phyloP scores from a whole-genome alignment of 2,797 vertebrate genomes.

The Schizopygopsis pylzovi region DNA sequence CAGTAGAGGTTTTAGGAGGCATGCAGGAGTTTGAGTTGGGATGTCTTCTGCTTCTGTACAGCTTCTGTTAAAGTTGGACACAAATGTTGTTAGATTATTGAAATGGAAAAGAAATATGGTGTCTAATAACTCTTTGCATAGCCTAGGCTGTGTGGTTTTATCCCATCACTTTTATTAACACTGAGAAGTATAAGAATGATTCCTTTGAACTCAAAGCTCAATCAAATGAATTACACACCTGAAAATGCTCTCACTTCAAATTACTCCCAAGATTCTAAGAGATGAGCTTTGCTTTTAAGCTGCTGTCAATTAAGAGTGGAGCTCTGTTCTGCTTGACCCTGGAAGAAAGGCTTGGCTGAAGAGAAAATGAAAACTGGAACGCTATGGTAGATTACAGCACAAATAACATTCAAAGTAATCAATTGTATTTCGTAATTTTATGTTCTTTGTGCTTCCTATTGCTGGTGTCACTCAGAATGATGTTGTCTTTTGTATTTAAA shows the following conservation, averaged over 20 bases:
- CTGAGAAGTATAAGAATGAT: constrained; percentile 22
- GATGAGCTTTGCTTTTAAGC: constrained; percentile 57
- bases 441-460: constrained; percentile 4
- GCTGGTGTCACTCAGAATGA: background rate
- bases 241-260: constrained; percentile 50
- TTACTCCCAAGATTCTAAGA: constrained; percentile 51
- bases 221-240: constrained; percentile 54
- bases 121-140: background rate
- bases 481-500: background rate
- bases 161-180: constrained; percentile 37
- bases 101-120: constrained; percentile 3
- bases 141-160: background rate
- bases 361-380: constrained; percentile 45
- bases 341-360: constrained; percentile 46
- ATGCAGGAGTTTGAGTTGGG: background rate
- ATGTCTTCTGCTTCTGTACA: background rate
- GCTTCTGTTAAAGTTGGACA: constrained; percentile 4
- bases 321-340: constrained; percentile 40
- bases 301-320: constrained; percentile 45
- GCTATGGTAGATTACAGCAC: constrained; percentile 41
- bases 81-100: background rate
- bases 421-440: constrained; percentile 15
- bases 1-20: background rate
- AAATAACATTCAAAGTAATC: constrained; percentile 49
- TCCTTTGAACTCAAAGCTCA: constrained; percentile 49